These are phyloP conservation scores for Acronicta psi DNA, from an alignment of 2,888 invertebrate genomes.

Conservation along the genomic window DNA sequence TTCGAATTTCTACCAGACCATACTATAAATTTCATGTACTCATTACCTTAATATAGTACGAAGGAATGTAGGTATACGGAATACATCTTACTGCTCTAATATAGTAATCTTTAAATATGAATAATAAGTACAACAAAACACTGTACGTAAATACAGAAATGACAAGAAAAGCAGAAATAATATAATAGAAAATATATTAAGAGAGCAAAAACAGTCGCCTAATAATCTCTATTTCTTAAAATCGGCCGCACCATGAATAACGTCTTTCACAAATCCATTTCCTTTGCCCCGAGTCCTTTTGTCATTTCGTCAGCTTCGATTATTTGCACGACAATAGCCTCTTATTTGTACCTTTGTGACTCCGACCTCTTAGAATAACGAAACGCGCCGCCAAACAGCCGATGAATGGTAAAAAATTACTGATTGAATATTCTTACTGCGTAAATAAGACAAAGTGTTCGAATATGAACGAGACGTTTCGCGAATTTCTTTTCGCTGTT, in stretches of 20 bases:
- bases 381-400: conserved; percentile 27
- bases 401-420: conserved; percentile 32
- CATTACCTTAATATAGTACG: too few species aligned
- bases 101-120: conserved; percentile 8
- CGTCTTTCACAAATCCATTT: conserved; percentile 53
- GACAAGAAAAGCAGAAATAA: conserved; percentile 24
- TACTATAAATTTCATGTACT: too few species aligned
- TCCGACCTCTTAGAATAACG: conserved; percentile 49
- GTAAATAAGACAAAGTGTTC: conserved; percentile 38
- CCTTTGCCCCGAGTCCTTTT: conserved; percentile 47
- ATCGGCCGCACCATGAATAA: conserved; percentile 45
- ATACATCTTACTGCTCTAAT: neutral
- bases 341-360: conserved; percentile 52
- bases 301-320: conserved; percentile 56
- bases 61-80: too few species aligned
- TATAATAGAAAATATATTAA: conserved; percentile 42
- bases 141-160: neutral
- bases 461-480: conserved; percentile 49
- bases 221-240: conserved; percentile 54
- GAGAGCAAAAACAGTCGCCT: conserved; percentile 30
- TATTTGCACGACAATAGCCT: conserved; percentile 58
- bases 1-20: too few species aligned
- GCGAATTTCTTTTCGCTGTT: conserved; percentile 51
- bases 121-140: neutral
- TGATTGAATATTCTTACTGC: conserved; percentile 41